These are phyloP conservation scores for Strongylocentrotus purpuratus DNA, from an alignment of 35 echinoderm and acorn worm species.

Conservation along the genomic window DNA sequence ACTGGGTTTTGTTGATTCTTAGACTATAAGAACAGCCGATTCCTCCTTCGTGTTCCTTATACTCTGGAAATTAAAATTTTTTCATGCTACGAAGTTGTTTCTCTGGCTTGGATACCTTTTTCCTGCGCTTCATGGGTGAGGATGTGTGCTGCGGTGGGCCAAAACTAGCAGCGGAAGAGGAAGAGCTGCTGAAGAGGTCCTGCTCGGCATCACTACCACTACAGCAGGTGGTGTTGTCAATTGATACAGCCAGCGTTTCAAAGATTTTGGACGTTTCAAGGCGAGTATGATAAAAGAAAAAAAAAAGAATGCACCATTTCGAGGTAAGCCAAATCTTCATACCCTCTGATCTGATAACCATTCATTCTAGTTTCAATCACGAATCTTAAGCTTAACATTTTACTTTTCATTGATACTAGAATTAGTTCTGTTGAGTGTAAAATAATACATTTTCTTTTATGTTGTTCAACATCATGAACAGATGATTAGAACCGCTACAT, in stretches of 20 bases:
- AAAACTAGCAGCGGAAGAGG: background rate
- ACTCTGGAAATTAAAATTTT: conserved; percentile 66
- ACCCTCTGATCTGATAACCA: too few relatives aligned
- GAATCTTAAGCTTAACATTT: too few relatives aligned
- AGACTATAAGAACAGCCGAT: conserved; percentile 43
- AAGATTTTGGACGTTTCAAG: background rate
- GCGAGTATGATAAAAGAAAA: background rate
- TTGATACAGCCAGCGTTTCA: background rate
- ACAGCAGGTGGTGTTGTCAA: background rate
- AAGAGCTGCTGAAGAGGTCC: background rate
- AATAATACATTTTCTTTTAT: too few relatives aligned
- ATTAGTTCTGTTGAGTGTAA: too few relatives aligned
- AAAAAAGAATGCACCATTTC: background rate
- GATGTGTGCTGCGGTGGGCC: background rate
- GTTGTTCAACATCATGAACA: too few relatives aligned
- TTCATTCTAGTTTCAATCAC: too few relatives aligned
- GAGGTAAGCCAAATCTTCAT: too few relatives aligned
- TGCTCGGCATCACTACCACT: background rate
- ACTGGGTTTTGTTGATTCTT: background rate
- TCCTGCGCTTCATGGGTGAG: background rate
- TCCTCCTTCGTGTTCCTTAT: conserved; percentile 46
- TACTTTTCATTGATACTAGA: too few relatives aligned
- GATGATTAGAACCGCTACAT: too few relatives aligned
- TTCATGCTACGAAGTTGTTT: conserved; percentile 25
- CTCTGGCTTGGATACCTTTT: background rate